A percentile compares a stretch with the other conserved stretches of the same genome.
phyloP scores from a whole-genome alignment of 1,140 invertebrate genomes.

The Cydia fagiglandana region DNA sequence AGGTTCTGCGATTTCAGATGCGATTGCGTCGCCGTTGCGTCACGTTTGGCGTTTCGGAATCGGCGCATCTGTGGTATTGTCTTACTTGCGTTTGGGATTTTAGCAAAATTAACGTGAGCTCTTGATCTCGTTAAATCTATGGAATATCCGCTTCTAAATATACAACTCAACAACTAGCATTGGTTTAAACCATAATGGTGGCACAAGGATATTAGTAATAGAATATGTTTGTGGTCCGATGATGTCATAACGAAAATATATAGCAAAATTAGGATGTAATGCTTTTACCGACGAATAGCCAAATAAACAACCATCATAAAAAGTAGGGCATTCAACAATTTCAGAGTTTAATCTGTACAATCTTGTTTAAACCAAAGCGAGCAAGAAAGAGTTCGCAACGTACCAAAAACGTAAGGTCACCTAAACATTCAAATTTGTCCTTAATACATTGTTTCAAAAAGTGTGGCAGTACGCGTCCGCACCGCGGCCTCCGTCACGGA shows the following conservation, averaged over 20 bases:
- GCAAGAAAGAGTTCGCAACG: neutral
- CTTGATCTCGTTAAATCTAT: neutral
- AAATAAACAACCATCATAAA: too few relatives aligned
- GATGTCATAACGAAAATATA: neutral
- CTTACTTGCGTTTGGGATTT: neutral
- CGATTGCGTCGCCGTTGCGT: conserved; percentile 13
- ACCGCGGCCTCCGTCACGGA: conserved; percentile 41
- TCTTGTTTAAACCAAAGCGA: neutral
- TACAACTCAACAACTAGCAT: neutral
- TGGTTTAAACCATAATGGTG: neutral
- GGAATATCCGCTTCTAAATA: neutral
- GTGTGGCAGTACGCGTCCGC: conserved; percentile 24
- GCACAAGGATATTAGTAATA: too few relatives aligned
- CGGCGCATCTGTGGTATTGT: conserved; percentile 12
- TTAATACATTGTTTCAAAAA: conserved; percentile 32
- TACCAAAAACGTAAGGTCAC: conserved; percentile 18
- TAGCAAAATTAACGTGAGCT: neutral
- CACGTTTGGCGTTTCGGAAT: conserved; percentile 4
- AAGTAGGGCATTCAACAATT: too few relatives aligned
- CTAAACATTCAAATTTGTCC: conserved; percentile 27
- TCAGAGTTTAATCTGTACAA: neutral
- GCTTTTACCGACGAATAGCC: neutral
- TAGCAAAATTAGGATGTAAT: neutral
- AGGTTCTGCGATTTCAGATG: conserved; percentile 14
- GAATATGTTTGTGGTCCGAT: neutral